Percentiles rank a stretch among this genome's conserved stretches.
Evolutionary conservation across 2,797 vertebrate genomes (phyloP).

Genomic region (Pseudochirops corinnae): DNA sequence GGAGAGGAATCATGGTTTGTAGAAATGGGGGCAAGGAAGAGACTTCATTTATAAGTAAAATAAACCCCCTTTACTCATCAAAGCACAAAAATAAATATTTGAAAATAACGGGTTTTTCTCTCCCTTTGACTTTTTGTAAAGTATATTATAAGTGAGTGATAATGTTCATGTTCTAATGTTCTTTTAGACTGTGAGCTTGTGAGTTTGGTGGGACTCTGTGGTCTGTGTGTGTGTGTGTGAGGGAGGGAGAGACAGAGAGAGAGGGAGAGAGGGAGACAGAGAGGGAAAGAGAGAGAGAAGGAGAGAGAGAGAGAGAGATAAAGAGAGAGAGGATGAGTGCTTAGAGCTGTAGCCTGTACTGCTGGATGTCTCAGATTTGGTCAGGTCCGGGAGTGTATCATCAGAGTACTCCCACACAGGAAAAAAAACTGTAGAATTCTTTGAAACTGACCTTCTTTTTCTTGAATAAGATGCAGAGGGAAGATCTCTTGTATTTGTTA

Average conservation of each 20-base stretch:
- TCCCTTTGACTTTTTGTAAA: neutral
- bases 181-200: neutral
- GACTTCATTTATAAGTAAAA: neutral
- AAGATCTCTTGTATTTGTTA: neutral
- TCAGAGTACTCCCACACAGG: neutral
- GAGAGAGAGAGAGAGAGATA: neutral
- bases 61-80: neutral
- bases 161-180: neutral
- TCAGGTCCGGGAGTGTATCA: neutral
- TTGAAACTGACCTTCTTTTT: neutral
- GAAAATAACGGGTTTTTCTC: neutral
- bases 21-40: neutral
- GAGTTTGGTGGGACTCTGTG: accelerated
- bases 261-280: neutral
- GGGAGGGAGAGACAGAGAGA: neutral
- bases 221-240: neutral
- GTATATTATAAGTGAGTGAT: neutral
- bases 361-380: neutral
- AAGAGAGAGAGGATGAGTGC: neutral
- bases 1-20: no score
- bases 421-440: neutral
- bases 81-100: neutral
- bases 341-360: neutral
- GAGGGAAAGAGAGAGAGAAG: no score
- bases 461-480: neutral